Evolutionary conservation across 2,888 invertebrate genomes (phyloP).

Genomic region (Chromoteleia sp.): DNA sequence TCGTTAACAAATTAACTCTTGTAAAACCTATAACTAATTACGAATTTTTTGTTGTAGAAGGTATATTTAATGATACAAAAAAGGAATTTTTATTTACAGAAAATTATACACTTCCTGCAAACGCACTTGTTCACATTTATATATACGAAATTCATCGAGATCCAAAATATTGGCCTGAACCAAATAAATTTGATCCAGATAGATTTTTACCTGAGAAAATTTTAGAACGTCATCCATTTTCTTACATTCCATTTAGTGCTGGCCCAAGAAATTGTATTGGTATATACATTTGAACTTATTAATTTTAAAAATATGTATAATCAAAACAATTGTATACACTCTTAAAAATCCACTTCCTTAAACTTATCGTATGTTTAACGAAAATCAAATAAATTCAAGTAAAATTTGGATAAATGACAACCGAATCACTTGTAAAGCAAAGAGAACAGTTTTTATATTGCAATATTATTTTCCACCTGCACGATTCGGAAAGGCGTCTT

Average conservation of each 20-base stretch:
- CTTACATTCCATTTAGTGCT: slow-evolving; percentile 89
- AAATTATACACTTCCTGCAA: slow-evolving; percentile 85
- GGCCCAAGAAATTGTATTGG: slow-evolving; percentile 88
- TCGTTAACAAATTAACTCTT: no score
- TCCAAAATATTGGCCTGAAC: slow-evolving; percentile 87
- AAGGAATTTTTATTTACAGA: slow-evolving; percentile 78
- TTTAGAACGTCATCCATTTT: slow-evolving; percentile 86
- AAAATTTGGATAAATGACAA: no score
- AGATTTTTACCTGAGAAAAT: slow-evolving; percentile 87
- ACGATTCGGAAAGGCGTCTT: no score
- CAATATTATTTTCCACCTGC: no score
- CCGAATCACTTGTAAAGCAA: no score
- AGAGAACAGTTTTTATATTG: no score
- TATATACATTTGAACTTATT: slow-evolving; percentile 12
- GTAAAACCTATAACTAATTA: no score
- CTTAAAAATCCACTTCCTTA: no score
- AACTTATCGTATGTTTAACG: no score
- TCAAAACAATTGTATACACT: no score
- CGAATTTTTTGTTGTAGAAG: no score
- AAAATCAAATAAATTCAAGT: no score
- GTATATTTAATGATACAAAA: not conserved
- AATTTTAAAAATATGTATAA: not conserved
- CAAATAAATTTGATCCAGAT: slow-evolving; percentile 88
- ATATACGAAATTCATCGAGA: slow-evolving; percentile 88
- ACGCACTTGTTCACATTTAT: slow-evolving; percentile 85